These are phyloP conservation scores for Parotia lawesii DNA, from an alignment of 2,113 vertebrate species.

Conservation along the genomic window DNA sequence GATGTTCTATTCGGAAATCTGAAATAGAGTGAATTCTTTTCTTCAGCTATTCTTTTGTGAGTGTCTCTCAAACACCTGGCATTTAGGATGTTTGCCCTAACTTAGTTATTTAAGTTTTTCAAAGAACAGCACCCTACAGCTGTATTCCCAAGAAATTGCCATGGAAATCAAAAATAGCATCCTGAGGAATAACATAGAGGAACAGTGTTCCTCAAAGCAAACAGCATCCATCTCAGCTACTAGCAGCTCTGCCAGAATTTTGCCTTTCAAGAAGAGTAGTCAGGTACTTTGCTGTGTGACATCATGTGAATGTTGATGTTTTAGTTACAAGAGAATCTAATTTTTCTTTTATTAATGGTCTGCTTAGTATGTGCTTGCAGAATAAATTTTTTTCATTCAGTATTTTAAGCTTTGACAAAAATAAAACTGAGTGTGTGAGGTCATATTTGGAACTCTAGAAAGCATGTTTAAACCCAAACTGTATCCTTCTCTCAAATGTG, in stretches of 20 bases:
- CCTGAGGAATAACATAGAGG: background rate
- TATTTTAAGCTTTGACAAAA: background rate
- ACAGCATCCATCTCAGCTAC: background rate
- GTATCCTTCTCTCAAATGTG: background rate
- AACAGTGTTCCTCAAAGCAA: background rate
- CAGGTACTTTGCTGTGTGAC: background rate
- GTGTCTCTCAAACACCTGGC: background rate
- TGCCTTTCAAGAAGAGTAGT: background rate
- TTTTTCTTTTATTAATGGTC: background rate
- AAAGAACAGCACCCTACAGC: background rate
- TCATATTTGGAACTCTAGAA: background rate
- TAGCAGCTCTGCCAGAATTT: background rate
- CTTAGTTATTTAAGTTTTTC: background rate
- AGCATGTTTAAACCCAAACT: background rate
- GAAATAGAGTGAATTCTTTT: background rate
- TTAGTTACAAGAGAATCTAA: background rate
- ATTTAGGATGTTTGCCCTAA: background rate
- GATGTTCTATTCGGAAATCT: background rate
- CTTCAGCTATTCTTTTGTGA: background rate
- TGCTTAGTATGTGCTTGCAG: background rate
- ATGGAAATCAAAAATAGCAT: background rate
- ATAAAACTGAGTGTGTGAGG: background rate
- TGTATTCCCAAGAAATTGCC: background rate
- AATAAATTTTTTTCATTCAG: background rate
- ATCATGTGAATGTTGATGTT: background rate